Evolutionary conservation across 2,888 invertebrate genomes (phyloP).

Genomic region (Chesias legatella): DNA sequence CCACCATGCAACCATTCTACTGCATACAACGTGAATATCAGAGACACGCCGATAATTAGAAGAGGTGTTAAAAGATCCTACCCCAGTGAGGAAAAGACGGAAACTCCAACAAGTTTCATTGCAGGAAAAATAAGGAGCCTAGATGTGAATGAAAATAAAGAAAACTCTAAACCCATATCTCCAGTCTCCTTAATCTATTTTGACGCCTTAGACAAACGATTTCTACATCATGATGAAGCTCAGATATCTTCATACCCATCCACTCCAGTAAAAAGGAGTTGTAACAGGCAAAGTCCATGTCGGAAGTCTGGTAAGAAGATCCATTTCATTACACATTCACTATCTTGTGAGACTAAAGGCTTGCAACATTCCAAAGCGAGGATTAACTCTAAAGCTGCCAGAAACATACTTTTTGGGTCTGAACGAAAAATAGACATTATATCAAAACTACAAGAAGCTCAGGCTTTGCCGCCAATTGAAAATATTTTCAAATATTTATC

Average conservation of each 20-base stretch:
- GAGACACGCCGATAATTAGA: conserved; percentile 48
- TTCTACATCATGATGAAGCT: conserved; percentile 34
- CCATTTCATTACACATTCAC: conserved; percentile 61
- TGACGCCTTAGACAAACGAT: conserved; percentile 30
- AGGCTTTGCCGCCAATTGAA: conserved; percentile 50
- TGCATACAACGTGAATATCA: conserved; percentile 24
- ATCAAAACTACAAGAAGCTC: conserved; percentile 48
- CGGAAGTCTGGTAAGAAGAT: conserved; percentile 57
- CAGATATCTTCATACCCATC: conserved; percentile 54
- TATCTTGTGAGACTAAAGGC: conserved; percentile 57
- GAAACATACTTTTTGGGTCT: conserved; percentile 48
- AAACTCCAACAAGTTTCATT: conserved; percentile 66
- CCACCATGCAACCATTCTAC: conserved; percentile 35
- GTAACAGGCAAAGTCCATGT: conserved; percentile 56
- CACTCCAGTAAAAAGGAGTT: conserved; percentile 66
- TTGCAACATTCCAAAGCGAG: conserved; percentile 43
- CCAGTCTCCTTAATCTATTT: conserved; percentile 27
- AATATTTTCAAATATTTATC: conserved; percentile 60
- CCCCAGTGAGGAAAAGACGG: conserved; percentile 43
- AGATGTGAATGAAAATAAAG: conserved; percentile 57
- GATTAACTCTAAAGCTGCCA: conserved; percentile 34
- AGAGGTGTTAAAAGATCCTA: conserved; percentile 57
- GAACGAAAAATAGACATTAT: conserved; percentile 68
- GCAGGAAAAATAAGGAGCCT: conserved; percentile 63
- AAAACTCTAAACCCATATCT: conserved; percentile 34